Base-by-base conservation (phyloP, 2,888 invertebrate species). In the Chironomus riparius region DNA sequence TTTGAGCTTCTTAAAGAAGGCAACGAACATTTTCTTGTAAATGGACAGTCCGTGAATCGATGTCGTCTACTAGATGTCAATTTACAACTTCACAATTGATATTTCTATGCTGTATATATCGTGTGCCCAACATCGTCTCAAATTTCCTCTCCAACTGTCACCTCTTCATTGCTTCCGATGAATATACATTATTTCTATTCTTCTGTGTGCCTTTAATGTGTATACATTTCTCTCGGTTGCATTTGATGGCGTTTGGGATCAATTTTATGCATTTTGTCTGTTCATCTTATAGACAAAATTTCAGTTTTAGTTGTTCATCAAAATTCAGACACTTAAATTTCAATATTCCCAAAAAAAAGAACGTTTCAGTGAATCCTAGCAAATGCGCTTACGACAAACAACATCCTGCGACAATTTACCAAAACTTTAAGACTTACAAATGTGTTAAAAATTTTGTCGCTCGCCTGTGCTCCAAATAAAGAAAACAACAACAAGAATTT, bases 71-170 rank as follows among this genome's bases (percentile, higher is more conserved):
- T 56, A 56, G 56, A 73, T 73, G 72, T 61, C 72, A 22, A 62
- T 61, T 73, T 38, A 73, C 72, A 56, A 73, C 72, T 70, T n/a
- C 38, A 24, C 65, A 21, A 24, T 65, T 24, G 65, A 65, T 22
- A 65, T 24, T 24, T 24, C 38, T 10, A 38, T 38, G 38, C 38
- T 24, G 13, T 22, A 21, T 65, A 21, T 65, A 38, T 73, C 72
- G 72, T 73, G 72, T 62, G 61, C 72, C 72, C 62, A 62, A 38
- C 10, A 61, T 38, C 72, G 72, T 28, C 72, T 73, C 72, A 73
- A 62, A 47, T 73, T 73, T 61, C 72, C 24, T 73, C 72, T 13
- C 18, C 72, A 73, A 73, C 72, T 73, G 72, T 73, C 72, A 56
- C 61, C 22, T 73, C 22, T 71, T 56, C 22, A 47, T 72, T 72